These are phyloP conservation scores for Drosophila picticornis DNA, from an alignment of 2,888 invertebrate species.

Conservation along the genomic window DNA sequence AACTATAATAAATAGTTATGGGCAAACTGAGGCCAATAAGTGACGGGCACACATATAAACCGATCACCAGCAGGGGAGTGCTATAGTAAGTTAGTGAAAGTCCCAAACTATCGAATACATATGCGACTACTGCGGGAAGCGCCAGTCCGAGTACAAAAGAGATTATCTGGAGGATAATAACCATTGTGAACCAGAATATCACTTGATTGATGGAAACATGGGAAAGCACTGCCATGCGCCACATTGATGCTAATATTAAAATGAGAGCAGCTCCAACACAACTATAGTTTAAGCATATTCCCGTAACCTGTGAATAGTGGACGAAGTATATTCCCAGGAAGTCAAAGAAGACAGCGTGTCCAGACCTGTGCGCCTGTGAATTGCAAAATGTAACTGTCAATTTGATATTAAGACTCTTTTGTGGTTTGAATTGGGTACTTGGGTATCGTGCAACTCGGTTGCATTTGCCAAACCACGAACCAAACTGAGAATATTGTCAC, in stretches of 20 bases:
- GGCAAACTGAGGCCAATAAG: slow-evolving; percentile 79
- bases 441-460: slow-evolving; percentile 38
- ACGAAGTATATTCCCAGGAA: slow-evolving; percentile 89
- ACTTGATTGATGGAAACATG: slow-evolving; percentile 57
- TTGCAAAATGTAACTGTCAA: slow-evolving; percentile 86
- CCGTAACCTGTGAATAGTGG: slow-evolving; percentile 86
- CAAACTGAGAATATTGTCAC: slow-evolving; percentile 89
- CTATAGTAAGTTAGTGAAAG: slow-evolving; percentile 87
- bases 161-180: slow-evolving; percentile 50
- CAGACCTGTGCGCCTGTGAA: slow-evolving; percentile 85
- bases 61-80: slow-evolving; percentile 86
- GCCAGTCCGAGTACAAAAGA: slow-evolving; percentile 79
- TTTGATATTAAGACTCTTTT: slow-evolving; percentile 85
- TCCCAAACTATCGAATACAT: slow-evolving; percentile 82
- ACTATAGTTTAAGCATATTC: slow-evolving; percentile 82
- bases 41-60: slow-evolving; percentile 81
- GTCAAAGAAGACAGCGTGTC: slow-evolving; percentile 89
- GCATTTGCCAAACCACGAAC: slow-evolving; percentile 62
- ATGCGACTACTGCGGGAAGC: slow-evolving; percentile 79
- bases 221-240: slow-evolving; percentile 70
- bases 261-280: slow-evolving; percentile 82
- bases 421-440: not conserved
- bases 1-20: slow-evolving; percentile 71
- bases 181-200: slow-evolving; percentile 58
- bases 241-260: slow-evolving; percentile 70